phyloP scores from a whole-genome alignment of 1,140 invertebrate genomes.

The Anoplolepis gracilipes region DNA sequence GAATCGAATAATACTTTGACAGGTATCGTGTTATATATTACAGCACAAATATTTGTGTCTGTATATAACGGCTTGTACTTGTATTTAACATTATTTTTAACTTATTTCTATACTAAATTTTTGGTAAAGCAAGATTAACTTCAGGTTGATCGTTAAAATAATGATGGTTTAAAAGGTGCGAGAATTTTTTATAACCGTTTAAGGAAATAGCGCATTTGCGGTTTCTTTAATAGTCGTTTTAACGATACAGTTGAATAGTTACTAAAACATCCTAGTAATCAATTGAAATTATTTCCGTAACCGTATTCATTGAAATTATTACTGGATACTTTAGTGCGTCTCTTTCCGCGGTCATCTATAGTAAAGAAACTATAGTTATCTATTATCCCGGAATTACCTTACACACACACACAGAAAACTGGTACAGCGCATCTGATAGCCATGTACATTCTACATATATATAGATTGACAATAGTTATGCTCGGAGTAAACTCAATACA shows the following conservation, averaged over 20 bases:
- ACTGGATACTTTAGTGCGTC: neutral
- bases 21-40: no score
- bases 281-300: conserved; percentile 34
- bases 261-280: conserved; percentile 35
- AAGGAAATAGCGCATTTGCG: conserved; percentile 14
- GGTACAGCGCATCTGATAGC: conserved; percentile 3
- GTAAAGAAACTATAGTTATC: conserved; percentile 39
- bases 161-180: conserved; percentile 1
- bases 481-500: conserved; percentile 8
- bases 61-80: no score
- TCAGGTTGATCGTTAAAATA: neutral
- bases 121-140: neutral
- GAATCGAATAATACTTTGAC: no score
- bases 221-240: conserved; percentile 35
- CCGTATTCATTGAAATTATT: conserved; percentile 42
- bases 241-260: conserved; percentile 35
- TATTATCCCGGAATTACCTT: conserved; percentile 33
- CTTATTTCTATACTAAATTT: neutral
- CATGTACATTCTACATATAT: neutral
- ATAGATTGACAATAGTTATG: conserved; percentile 6
- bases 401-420: neutral
- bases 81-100: no score
- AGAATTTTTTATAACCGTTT: neutral
- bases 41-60: no score
- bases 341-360: conserved; percentile 36